phyloP scores from a whole-genome alignment of 2,888 invertebrate genomes.

The Cosmorhoe ocellata region DNA sequence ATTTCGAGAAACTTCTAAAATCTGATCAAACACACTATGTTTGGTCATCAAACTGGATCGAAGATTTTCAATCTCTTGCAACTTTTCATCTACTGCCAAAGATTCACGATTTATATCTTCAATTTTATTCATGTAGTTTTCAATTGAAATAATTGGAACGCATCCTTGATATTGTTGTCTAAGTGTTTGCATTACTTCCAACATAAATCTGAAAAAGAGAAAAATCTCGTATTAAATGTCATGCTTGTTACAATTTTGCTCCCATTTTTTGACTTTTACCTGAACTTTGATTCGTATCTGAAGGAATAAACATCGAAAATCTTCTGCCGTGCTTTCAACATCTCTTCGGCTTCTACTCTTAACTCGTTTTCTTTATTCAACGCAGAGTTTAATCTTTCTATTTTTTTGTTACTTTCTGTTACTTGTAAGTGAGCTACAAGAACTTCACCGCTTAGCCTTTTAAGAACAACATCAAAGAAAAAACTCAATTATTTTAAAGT shows the following conservation, averaged over 20 bases:
- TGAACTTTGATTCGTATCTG: slow-evolving; percentile 67
- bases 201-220: slow-evolving; percentile 61
- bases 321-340: slow-evolving; percentile 63
- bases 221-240: background rate
- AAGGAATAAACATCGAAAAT: slow-evolving; percentile 67
- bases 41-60: slow-evolving; percentile 60
- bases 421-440: slow-evolving; percentile 76
- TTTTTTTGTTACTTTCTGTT: slow-evolving; percentile 65
- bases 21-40: slow-evolving; percentile 65
- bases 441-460: slow-evolving; percentile 75
- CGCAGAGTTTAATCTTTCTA: slow-evolving; percentile 59
- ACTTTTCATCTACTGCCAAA: slow-evolving; percentile 54
- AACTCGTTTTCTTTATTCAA: slow-evolving; percentile 66
- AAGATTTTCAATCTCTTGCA: slow-evolving; percentile 67
- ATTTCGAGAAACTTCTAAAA: slow-evolving; percentile 57
- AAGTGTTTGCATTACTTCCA: slow-evolving; percentile 62
- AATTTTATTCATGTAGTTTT: slow-evolving; percentile 60
- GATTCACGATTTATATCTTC: slow-evolving; percentile 60
- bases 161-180: slow-evolving; percentile 72
- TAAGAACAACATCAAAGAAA: slow-evolving; percentile 16
- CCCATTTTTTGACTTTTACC: slow-evolving; percentile 40
- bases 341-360: slow-evolving; percentile 64
- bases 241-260: background rate
- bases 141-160: slow-evolving; percentile 61
- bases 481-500: too few species aligned